A percentile compares a stretch with the other conserved stretches of the same genome.
Conservation (phyloP, 2,888 invertebrate genomes). For the Maniola hyperantus region DNA sequence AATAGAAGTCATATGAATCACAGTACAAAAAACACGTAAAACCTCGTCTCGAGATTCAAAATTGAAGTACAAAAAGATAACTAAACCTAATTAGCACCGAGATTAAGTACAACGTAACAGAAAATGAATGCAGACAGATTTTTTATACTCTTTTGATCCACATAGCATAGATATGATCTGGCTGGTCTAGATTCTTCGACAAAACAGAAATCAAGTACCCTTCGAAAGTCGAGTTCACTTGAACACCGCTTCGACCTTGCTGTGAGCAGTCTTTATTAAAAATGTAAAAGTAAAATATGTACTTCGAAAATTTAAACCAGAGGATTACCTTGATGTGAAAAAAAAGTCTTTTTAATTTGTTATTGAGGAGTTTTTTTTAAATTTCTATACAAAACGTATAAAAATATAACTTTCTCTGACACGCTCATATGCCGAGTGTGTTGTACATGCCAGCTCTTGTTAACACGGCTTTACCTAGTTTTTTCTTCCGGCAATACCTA, state of each 20-base stretch:
- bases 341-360: too few relatives aligned
- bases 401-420: too few relatives aligned
- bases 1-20: background rate
- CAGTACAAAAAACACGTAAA: background rate
- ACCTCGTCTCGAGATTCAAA: background rate
- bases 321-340: background rate
- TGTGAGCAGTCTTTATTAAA: background rate
- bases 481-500: too few relatives aligned
- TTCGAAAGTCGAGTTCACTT: conserved; percentile 34
- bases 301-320: background rate
- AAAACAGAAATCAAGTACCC: conserved; percentile 36
- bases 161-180: conserved; percentile 12
- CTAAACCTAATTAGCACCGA: background rate
- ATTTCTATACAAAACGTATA: too few relatives aligned
- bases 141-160: background rate
- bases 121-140: background rate
- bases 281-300: conserved; percentile 9
- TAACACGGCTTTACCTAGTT: too few relatives aligned
- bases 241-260: conserved; percentile 34
- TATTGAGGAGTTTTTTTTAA: too few relatives aligned
- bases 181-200: conserved; percentile 31
- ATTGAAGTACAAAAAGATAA: background rate
- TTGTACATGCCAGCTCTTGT: too few relatives aligned
- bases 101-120: background rate
- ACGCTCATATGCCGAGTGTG: too few relatives aligned